These are phyloP conservation scores for Tachycineta bicolor DNA, from an alignment of 2,113 vertebrate species.

Conservation along the genomic window DNA sequence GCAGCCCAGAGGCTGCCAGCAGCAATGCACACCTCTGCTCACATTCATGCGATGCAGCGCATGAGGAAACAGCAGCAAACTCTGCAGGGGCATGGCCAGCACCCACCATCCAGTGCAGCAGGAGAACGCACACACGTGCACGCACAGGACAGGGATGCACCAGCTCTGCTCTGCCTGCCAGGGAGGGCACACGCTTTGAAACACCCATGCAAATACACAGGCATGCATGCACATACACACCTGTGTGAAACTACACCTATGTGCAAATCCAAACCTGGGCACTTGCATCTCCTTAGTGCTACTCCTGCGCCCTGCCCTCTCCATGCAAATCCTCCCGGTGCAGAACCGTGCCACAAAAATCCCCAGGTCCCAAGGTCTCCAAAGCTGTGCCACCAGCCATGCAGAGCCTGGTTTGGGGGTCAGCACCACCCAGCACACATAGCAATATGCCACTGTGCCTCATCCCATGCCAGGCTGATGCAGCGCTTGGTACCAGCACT, in stretches of 20 bases:
- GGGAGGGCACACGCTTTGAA: not conserved
- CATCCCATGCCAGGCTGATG: not conserved
- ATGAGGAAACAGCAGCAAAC: not conserved
- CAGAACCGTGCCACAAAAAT: not conserved
- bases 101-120: accelerated
- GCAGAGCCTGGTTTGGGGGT: not conserved
- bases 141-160: not conserved
- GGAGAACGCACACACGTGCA: not conserved
- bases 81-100: not conserved
- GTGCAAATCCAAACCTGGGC: not conserved
- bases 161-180: not conserved
- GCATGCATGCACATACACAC: accelerated
- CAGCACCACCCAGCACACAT: accelerated
- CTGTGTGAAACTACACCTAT: not conserved
- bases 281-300: accelerated
- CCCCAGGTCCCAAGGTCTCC: not conserved
- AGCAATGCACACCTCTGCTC: not conserved
- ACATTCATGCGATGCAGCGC: accelerated
- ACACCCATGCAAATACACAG: not conserved
- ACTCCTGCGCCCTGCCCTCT: not conserved
- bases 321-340: not conserved
- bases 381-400: not conserved
- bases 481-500: not conserved
- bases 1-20: not conserved
- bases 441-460: not conserved